phyloP scores from a whole-genome alignment of 2,113 vertebrate species.

The Salvelinus sp. region DNA sequence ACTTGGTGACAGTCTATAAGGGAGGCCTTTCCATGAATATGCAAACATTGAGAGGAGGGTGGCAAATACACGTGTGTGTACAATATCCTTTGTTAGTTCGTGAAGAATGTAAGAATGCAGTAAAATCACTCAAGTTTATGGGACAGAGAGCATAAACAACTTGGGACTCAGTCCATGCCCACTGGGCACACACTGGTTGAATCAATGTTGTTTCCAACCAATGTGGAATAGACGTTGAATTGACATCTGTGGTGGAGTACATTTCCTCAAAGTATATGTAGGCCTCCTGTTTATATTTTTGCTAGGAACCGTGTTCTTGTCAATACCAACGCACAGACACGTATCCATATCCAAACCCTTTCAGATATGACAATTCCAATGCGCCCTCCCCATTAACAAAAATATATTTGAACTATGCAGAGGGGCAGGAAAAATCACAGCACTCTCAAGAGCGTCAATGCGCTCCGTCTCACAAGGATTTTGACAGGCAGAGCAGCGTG shows the following conservation, averaged over 20 bases:
- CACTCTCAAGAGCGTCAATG: slow-evolving; percentile 50
- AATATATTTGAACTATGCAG: slow-evolving; percentile 67
- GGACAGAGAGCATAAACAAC: slow-evolving; percentile 32
- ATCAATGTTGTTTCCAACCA: too few relatives aligned
- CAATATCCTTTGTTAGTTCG: not conserved
- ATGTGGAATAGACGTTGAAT: not conserved
- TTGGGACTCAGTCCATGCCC: not conserved
- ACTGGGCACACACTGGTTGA: too few relatives aligned
- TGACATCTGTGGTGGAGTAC: not conserved
- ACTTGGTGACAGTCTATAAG: slow-evolving; percentile 17
- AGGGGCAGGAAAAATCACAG: slow-evolving; percentile 56
- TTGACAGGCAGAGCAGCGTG: slow-evolving; percentile 61
- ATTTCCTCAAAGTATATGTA: slow-evolving; percentile 3
- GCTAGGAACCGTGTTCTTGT: slow-evolving; percentile 11
- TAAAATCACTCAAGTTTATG: slow-evolving; percentile 23
- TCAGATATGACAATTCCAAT: slow-evolving; percentile 31
- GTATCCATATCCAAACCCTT: slow-evolving; percentile 16
- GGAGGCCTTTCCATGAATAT: slow-evolving; percentile 24
- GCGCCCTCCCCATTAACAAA: slow-evolving; percentile 60
- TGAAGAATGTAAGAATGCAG: slow-evolving; percentile 18
- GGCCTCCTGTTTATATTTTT: not conserved
- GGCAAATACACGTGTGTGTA: slow-evolving; percentile 11
- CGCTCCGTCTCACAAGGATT: slow-evolving; percentile 66
- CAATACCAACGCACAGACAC: not conserved
- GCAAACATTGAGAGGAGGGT: slow-evolving; percentile 24